These are phyloP conservation scores for Gymnarchus niloticus DNA, from an alignment of 2,113 vertebrate genomes.

Conservation along the genomic window DNA sequence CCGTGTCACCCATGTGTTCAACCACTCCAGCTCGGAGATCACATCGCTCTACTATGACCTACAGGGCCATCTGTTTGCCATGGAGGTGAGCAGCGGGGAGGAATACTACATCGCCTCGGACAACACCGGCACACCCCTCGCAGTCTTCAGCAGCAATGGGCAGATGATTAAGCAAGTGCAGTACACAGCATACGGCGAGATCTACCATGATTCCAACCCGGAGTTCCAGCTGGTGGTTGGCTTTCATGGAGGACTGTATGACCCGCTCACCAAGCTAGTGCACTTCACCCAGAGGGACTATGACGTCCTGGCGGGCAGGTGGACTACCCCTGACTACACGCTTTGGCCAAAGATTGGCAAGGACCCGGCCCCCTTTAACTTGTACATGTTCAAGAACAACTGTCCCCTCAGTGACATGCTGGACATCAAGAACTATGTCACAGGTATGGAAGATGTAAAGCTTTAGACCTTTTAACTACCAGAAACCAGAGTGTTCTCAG, in stretches of 20 bases:
- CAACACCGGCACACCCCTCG: slow-evolving; percentile 90
- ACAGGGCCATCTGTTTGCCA: slow-evolving; percentile 95
- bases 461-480: background rate
- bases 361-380: slow-evolving; percentile 87
- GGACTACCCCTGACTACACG: slow-evolving; percentile 93
- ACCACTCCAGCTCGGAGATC: slow-evolving; percentile 96
- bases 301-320: slow-evolving; percentile 89
- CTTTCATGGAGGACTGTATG: slow-evolving; percentile 95
- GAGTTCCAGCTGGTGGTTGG: slow-evolving; percentile 95
- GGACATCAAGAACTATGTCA: slow-evolving; percentile 95
- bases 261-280: slow-evolving; percentile 89
- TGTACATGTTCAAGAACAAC: slow-evolving; percentile 99
- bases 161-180: slow-evolving; percentile 98
- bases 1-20: slow-evolving; percentile 92
- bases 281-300: slow-evolving; percentile 97
- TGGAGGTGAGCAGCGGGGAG: slow-evolving; percentile 97
- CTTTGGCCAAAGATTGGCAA: slow-evolving; percentile 93
- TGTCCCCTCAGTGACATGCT: slow-evolving; percentile 95
- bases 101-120: slow-evolving; percentile 96
- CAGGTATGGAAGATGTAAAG: slow-evolving; percentile 63
- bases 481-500: background rate
- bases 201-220: slow-evolving; percentile 92
- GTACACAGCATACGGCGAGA: slow-evolving; percentile 94
- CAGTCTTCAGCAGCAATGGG: slow-evolving; percentile 95
- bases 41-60: slow-evolving; percentile 94